These are phyloP conservation scores for Drosophila rellima DNA, from an alignment of 2,888 invertebrate species.

Conservation along the genomic window DNA sequence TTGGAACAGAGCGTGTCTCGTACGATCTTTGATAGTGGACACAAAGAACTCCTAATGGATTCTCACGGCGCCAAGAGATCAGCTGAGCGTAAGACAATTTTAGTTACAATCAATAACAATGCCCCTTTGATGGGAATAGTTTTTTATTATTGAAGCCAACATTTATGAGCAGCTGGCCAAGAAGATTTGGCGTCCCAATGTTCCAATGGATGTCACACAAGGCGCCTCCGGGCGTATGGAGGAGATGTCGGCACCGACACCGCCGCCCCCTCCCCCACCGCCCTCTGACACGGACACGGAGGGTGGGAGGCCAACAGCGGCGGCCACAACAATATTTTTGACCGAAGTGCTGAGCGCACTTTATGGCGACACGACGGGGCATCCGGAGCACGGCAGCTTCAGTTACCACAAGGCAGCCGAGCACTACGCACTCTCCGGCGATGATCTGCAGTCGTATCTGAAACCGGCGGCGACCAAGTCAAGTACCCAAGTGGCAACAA, in stretches of 20 bases:
- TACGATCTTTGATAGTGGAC: neutral
- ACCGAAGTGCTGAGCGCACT: constrained; percentile 78
- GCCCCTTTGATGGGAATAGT: neutral
- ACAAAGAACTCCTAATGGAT: constrained; percentile 21
- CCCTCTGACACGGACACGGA: neutral
- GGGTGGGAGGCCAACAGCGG: neutral
- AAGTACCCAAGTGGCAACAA: neutral
- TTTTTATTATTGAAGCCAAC: constrained; percentile 29
- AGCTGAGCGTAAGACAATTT: constrained; percentile 26
- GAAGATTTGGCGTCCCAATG: constrained; percentile 56
- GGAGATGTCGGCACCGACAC: neutral
- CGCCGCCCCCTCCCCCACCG: neutral
- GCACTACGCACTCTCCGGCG: constrained; percentile 79
- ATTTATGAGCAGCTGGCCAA: constrained; percentile 46
- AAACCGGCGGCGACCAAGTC: neutral
- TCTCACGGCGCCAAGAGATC: constrained; percentile 34
- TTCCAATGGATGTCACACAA: constrained; percentile 18
- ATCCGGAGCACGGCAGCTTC: constrained; percentile 68
- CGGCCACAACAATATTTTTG: constrained; percentile 21
- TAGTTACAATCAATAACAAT: no score
- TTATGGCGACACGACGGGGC: constrained; percentile 67
- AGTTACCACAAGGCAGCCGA: constrained; percentile 82
- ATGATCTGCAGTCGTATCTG: constrained; percentile 41
- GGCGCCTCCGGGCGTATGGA: constrained; percentile 11
- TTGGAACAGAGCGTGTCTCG: neutral